Percentiles rank a stretch among this genome's conserved stretches.
Evolutionary conservation across 2,113 vertebrate species (phyloP).

Genomic region (Kryptolebias marmoratus): DNA sequence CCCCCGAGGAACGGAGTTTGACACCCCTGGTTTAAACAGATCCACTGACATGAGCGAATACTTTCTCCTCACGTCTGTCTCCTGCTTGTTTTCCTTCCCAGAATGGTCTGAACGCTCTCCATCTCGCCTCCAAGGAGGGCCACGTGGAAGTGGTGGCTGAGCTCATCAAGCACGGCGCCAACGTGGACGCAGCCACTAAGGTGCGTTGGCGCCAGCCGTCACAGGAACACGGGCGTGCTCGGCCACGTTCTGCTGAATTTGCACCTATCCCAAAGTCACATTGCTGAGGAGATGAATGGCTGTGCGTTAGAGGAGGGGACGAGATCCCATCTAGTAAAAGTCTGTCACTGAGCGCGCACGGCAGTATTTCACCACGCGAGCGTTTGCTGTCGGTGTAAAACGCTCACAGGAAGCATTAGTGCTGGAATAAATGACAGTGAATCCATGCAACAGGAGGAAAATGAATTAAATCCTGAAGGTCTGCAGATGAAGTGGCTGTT

Average conservation of each 20-base stretch:
- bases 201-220: constrained; percentile 73
- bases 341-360: neutral
- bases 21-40: too few relatives aligned
- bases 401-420: neutral
- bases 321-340: constrained; percentile 18
- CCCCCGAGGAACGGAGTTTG: too few relatives aligned
- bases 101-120: constrained; percentile 98
- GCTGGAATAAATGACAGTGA: neutral
- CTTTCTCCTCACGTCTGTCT: neutral
- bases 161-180: constrained; percentile 93
- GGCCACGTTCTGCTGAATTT: constrained; percentile 41
- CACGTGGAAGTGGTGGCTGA: constrained; percentile 96
- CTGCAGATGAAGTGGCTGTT: neutral
- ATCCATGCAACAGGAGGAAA: neutral
- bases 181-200: constrained; percentile 96
- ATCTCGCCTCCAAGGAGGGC: constrained; percentile 98
- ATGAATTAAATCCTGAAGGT: neutral
- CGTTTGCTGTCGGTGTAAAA: neutral
- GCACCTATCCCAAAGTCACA: constrained; percentile 59
- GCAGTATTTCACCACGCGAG: neutral
- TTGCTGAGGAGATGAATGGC: constrained; percentile 42
- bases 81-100: constrained; percentile 51
- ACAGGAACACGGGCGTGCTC: neutral
- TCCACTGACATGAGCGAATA: too few relatives aligned
- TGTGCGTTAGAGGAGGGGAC: constrained; percentile 2